Evolutionary conservation across 2,113 vertebrate genomes (phyloP), one percentile per base, ranked within the genome.

Genomic region (Nematolebias whitei): DNA sequence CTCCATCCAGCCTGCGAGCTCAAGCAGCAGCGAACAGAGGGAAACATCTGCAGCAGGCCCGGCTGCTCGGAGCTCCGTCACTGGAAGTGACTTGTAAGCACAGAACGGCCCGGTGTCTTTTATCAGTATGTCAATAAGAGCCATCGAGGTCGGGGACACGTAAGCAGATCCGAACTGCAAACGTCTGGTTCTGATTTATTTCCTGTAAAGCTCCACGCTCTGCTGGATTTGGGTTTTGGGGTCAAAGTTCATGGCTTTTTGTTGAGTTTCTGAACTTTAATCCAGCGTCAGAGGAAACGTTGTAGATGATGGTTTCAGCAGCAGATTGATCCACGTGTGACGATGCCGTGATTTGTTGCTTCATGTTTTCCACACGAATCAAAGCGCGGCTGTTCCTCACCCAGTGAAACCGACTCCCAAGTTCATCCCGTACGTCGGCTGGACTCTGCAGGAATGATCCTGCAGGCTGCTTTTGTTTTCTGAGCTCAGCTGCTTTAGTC

Each of bases 391-490:
- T 39, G 38, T 39, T 39, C 10, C 12, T 12, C 12, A 12, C 10
- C 10, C 26, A 19, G 12, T 49, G 5, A 23, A 49, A 49, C 2
- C 2, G 7, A 13, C n/a, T 24, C 41, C 54, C 43, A 13, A 12
- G 2, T 14, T 55, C 24, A 23, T 20, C 43, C 50, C 23, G 39
- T 39, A 13, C 11, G 19, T 64, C 10, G 54, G 18, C 65, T 54
- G 55, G 43, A 50, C 49, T 69, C 57, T 24, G 5, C 56, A 52
- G 64, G 39, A 16, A 52, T 18, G 8, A n/a, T 15, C 14, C 6
- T 8, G 32, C 50, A 11, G 9, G 16, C 3, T 29, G 2, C 3
- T 29, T 32, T 29, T 14, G 13, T 16, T 56, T 22, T 10, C 35
- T 22, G 13, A 20, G 24, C 38, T 16, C 20, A 23, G 20, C 39